Conservation (phyloP, 2,797 vertebrate species). For the Lacerta bilineata region DNA sequence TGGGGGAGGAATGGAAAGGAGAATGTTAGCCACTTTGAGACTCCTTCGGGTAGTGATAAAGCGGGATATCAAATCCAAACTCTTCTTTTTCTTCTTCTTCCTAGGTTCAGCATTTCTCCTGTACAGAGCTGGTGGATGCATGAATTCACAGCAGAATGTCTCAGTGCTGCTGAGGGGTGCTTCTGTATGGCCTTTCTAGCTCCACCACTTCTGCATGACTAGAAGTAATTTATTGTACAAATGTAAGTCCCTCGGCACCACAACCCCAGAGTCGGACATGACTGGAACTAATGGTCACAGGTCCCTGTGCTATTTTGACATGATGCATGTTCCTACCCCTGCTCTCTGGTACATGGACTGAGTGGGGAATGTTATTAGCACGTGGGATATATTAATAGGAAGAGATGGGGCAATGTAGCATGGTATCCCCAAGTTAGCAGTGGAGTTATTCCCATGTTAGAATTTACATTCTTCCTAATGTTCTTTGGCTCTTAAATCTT, state of each 20-base stretch:
- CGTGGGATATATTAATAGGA: neutral
- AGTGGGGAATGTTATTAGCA: neutral
- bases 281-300: too few relatives aligned
- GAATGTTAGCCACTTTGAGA: too few relatives aligned
- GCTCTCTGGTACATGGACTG: neutral
- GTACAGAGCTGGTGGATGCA: neutral
- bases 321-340: neutral
- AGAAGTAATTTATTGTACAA: too few relatives aligned
- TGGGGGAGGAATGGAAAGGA: too few relatives aligned
- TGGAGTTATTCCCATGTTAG: too few relatives aligned
- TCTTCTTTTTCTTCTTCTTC: too few relatives aligned
- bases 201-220: too few relatives aligned
- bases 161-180: neutral
- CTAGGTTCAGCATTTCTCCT: neutral
- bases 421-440: neutral
- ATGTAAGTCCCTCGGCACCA: too few relatives aligned
- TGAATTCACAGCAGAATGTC: neutral
- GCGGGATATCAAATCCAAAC: too few relatives aligned
- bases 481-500: conserved; percentile 22
- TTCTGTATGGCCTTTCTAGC: neutral
- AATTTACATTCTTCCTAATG: neutral
- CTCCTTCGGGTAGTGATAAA: too few relatives aligned
- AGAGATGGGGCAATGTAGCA: neutral
- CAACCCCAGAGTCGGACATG: too few relatives aligned
- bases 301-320: neutral